Conservation (phyloP, 2,113 vertebrate species). For the Mobula birostris region DNA sequence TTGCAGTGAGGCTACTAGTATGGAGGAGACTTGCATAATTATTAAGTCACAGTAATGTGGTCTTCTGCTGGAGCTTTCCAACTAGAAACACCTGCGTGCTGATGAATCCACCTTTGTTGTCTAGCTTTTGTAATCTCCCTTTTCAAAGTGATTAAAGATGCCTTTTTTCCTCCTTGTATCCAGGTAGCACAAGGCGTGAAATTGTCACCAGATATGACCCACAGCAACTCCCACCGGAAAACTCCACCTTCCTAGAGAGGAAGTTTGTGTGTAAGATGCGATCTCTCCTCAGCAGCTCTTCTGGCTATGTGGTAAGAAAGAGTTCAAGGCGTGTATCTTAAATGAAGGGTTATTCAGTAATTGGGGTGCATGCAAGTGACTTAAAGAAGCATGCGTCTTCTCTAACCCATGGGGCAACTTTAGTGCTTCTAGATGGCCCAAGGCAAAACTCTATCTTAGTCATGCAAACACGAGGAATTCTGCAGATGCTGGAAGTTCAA, state of each 20-base stretch:
- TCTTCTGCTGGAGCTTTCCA: not conserved
- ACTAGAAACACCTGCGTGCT: not conserved
- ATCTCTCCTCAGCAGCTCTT: conserved; percentile 3
- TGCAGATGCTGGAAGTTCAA: too few species aligned
- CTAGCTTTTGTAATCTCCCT: not conserved
- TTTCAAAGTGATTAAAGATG: not conserved
- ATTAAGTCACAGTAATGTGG: not conserved
- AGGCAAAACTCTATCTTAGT: not conserved
- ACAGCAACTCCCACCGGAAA: conserved; percentile 4
- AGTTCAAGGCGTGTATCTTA: not conserved
- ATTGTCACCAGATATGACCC: not conserved
- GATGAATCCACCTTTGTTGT: not conserved
- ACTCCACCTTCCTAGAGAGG: conserved; percentile 15
- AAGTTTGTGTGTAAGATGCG: conserved; percentile 29
- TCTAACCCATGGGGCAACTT: not conserved
- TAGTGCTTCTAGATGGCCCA: not conserved
- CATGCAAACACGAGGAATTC: not conserved
- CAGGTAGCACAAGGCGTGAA: not conserved
- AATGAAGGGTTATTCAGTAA: not conserved
- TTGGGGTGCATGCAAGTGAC: not conserved
- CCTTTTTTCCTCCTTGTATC: not conserved
- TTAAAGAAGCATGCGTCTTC: not conserved
- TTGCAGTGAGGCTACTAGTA: not conserved
- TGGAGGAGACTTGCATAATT: not conserved
- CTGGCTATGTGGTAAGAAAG: conserved; percentile 23